These are phyloP conservation scores for Lordiphosa mommai DNA, from an alignment of 1,140 invertebrate genomes.

Conservation along the genomic window DNA sequence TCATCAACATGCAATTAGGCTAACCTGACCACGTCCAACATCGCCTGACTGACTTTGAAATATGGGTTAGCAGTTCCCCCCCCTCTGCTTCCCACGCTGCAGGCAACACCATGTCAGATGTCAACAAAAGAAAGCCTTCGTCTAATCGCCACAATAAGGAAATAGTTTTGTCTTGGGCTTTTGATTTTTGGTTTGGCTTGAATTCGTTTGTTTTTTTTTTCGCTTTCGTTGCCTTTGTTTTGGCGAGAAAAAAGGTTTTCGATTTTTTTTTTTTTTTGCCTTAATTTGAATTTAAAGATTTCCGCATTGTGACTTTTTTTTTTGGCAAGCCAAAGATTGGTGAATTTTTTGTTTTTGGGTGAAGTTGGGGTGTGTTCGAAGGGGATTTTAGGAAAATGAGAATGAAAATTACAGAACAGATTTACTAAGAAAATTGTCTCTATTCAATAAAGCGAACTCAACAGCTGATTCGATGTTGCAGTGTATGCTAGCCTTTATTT, in stretches of 20 bases:
- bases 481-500: no score
- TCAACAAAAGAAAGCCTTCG: constrained; percentile 36
- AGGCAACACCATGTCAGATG: constrained; percentile 13
- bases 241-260: constrained; percentile 27
- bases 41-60: constrained; percentile 71
- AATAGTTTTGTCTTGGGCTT: constrained; percentile 34
- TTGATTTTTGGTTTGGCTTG: not conserved
- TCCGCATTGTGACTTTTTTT: constrained; percentile 52
- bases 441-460: no score
- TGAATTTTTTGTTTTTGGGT: no score
- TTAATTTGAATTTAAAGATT: constrained; percentile 74
- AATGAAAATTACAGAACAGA: no score
- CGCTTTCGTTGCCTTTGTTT: constrained; percentile 42
- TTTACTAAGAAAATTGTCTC: no score
- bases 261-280: constrained; percentile 18
- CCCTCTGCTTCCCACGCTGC: not conserved
- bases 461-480: no score
- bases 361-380: no score
- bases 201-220: constrained; percentile 14
- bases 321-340: constrained; percentile 35
- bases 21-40: constrained; percentile 48
- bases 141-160: constrained; percentile 50
- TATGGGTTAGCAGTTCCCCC: constrained; percentile 59
- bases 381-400: no score
- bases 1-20: constrained; percentile 69